Base-by-base conservation (phyloP, 30 jellyfish, hydroid and myxozoan species). In the Pseudorhiza aurosa region DNA sequence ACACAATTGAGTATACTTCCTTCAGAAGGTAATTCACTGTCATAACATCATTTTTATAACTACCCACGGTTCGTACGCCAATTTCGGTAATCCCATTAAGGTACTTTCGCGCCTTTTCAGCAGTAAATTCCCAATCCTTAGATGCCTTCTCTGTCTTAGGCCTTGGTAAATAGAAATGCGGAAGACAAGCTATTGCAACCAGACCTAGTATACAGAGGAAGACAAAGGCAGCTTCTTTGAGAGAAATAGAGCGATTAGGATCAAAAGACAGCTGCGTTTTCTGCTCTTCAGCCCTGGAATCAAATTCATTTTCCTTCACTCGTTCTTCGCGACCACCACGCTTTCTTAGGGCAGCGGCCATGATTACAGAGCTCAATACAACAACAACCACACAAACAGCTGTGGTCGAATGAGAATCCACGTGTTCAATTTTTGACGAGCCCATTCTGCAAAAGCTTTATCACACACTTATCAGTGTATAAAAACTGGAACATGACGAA, bases 51-150 rank as follows among this genome's bases (percentile, higher is more conserved):
- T 85, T 93, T 50, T 64, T 90, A 57, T 86, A 93, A 50, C 95
- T 75, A 0, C 99, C 99, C 58, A 87, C 75, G 18, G 95, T 76
- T 27, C 96, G 84, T 8, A 78, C 96, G 12, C 99, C 99, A 24
- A 86, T 27, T 18, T 73, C 78, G 12, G 99, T 93, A 0, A 93
- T 44, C 4, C 94, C 99, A 8, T 51, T 21, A 0, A 93, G 83
- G 59, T 93, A 83, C 7, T 57, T 25, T 30, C 96, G 88, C n/a
- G 99, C 99, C 53, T 94, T 73, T 43, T 43, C 64, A 15, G 96
- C 97, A 22, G 95, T 81, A 73, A 93, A 93, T 19, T 53, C 85
- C 56, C 57, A 32, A 17, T 90, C 87, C 19, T 49, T 68, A 68
- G 84, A 51, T 11, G 42, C 45, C 18, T 57, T 63, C 58, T 26